Evolutionary conservation across 2,888 invertebrate genomes (phyloP), one percentile per base, ranked within the genome.

Genomic region (Zaprionus obscuricornis): DNA sequence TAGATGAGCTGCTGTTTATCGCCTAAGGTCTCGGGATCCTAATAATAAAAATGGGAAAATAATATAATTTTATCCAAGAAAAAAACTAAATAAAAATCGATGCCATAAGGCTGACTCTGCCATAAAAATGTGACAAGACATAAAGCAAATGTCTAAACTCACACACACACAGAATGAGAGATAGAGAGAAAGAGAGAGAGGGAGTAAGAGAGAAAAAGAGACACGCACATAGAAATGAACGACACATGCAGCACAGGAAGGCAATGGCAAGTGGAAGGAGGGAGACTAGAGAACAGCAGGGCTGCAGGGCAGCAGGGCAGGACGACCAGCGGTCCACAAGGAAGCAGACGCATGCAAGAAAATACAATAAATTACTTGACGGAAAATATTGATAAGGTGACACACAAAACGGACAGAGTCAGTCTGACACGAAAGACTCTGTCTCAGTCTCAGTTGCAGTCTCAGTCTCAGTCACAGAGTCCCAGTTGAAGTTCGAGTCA

Each of bases 291-390:
- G n/a, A n/a, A n/a, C n/a, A n/a, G n/a, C n/a, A n/a, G n/a, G n/a
- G n/a, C n/a, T n/a, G 31, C 33, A 8, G 27, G 27, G 27, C 3
- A 33, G 20, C 11, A 27, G 11, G 42, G 51, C 52, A 54, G 24
- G 47, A 59, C 74, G 57, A 64, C 57, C 51, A 69, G 46, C 45
- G 40, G 59, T 51, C 40, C 52, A 63, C 37, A 84, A 78, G 85
- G 79, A 69, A 77, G 75, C 66, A 66, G 60, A 74, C 66, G 62
- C 68, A 60, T 60, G 17, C 60, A 67, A 52, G n/a, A n/a, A 87
- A 85, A 83, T 66, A 66, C 85, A 82, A 78, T 87, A 87, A 88
- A 87, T 87, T 88, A 87, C 85, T 84, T 79, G 87, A 87, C 87
- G 78, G 63, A 76, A 78, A 88, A 88, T 86, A 86, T 88, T 88